These are phyloP conservation scores for Scomber colias DNA, from an alignment of 2,113 vertebrate species.

Conservation along the genomic window DNA sequence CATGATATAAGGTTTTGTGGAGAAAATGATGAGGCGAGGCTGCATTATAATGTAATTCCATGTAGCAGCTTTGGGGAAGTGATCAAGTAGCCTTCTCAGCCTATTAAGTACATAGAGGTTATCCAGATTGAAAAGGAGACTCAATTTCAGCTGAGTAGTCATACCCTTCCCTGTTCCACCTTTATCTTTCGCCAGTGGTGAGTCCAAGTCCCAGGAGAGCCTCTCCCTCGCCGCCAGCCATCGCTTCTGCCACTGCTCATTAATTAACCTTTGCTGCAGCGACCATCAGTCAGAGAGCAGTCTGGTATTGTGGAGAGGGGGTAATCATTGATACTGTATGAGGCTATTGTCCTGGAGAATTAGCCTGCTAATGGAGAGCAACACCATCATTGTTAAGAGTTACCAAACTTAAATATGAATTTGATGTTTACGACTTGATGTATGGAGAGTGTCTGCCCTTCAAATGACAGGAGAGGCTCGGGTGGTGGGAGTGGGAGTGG, in stretches of 20 bases:
- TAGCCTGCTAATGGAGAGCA: conserved; percentile 55
- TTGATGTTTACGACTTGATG: conserved; percentile 6
- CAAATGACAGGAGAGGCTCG: conserved; percentile 21
- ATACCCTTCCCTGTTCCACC: conserved; percentile 57
- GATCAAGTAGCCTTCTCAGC: conserved; percentile 58
- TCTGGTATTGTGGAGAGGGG: conserved; percentile 53
- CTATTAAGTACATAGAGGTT: conserved; percentile 66
- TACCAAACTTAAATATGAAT: conserved; percentile 41
- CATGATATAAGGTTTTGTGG: conserved; percentile 54
- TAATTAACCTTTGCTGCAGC: conserved; percentile 81
- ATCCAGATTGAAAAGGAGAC: conserved; percentile 61
- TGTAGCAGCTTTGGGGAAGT: conserved; percentile 12
- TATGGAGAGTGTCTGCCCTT: conserved; percentile 38
- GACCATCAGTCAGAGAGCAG: conserved; percentile 61
- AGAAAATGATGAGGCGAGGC: conserved; percentile 47
- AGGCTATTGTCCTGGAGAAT: conserved; percentile 58
- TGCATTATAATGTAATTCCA: conserved; percentile 52
- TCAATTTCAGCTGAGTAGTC: conserved; percentile 74
- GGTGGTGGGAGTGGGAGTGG: neutral
- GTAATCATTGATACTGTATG: conserved; percentile 51
- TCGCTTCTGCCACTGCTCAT: conserved; percentile 73
- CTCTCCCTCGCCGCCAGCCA: conserved; percentile 63
- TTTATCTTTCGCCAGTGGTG: conserved; percentile 62
- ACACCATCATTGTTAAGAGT: conserved; percentile 26
- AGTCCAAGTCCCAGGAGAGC: conserved; percentile 63